A percentile compares a stretch with the other conserved stretches of the same genome.
Conservation (phyloP, 2,113 vertebrate genomes). For the Serinus canaria region DNA sequence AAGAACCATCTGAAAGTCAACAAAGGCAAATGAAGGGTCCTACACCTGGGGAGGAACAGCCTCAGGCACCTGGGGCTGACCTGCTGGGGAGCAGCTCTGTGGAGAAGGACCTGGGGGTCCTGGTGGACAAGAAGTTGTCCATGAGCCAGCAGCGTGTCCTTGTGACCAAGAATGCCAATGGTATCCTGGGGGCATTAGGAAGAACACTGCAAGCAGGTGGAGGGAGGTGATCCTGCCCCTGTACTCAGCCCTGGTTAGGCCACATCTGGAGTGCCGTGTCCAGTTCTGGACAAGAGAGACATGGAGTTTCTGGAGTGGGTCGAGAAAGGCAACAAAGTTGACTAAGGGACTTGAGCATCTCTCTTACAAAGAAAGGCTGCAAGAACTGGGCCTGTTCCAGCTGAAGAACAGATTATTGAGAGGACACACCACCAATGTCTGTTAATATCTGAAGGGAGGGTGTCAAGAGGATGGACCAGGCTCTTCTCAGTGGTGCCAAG, state of each 20-base stretch:
- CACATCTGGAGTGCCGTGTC: rapidly evolving
- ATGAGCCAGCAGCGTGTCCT: neutral
- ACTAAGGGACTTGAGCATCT: neutral
- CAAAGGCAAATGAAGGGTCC: neutral
- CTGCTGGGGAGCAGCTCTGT: neutral
- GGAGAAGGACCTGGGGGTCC: neutral
- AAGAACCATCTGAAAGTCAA: neutral
- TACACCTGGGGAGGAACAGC: neutral
- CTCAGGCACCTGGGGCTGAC: neutral
- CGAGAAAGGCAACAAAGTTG: neutral
- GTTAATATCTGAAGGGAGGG: neutral
- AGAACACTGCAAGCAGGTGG: rapidly evolving
- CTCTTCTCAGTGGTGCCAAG: neutral
- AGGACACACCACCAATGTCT: too few relatives aligned
- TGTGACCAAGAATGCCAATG: rapidly evolving
- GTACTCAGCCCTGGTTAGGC: rapidly evolving
- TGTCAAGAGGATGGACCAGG: neutral
- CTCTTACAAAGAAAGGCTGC: neutral
- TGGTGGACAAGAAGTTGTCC: neutral
- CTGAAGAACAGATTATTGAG: neutral
- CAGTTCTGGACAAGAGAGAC: neutral
- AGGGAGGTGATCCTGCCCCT: rapidly evolving
- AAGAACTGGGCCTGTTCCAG: neutral
- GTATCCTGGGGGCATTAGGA: neutral
- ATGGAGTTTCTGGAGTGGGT: neutral